Percentiles rank a stretch among this genome's conserved stretches.
Evolutionary conservation across 2,888 invertebrate species (phyloP).

Genomic region (Nezara viridula): DNA sequence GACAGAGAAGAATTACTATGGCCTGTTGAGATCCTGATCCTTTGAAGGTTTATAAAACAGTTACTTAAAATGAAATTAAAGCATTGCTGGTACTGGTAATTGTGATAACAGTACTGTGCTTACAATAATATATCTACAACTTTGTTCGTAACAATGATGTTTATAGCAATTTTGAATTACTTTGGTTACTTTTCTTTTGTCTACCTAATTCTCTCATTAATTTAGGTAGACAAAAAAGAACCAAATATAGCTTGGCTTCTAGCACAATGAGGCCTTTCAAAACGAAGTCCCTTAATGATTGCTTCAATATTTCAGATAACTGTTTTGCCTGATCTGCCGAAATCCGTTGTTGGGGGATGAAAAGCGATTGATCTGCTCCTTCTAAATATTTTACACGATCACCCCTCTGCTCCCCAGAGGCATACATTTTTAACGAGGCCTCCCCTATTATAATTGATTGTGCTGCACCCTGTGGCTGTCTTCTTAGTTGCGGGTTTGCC

Average conservation of each 20-base stretch:
- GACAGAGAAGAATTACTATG: not conserved
- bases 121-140: too few relatives aligned
- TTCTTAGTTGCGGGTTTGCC: not conserved
- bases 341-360: not conserved
- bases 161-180: too few relatives aligned
- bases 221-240: too few relatives aligned
- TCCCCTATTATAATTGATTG: constrained; percentile 21
- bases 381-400: not conserved
- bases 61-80: not conserved
- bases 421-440: constrained; percentile 21
- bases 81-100: too few relatives aligned
- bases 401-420: not conserved
- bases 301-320: not conserved
- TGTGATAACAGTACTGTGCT: too few relatives aligned
- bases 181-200: too few relatives aligned
- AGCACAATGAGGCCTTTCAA: not conserved
- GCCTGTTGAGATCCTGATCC: not conserved
- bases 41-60: not conserved
- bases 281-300: not conserved
- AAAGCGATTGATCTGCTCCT: not conserved
- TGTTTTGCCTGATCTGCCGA: not conserved
- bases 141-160: too few relatives aligned
- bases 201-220: too few relatives aligned
- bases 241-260: too few relatives aligned
- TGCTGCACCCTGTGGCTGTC: not conserved